Conservation (phyloP, 2,113 vertebrate species). For the Acrocephalus arundinaceus region DNA sequence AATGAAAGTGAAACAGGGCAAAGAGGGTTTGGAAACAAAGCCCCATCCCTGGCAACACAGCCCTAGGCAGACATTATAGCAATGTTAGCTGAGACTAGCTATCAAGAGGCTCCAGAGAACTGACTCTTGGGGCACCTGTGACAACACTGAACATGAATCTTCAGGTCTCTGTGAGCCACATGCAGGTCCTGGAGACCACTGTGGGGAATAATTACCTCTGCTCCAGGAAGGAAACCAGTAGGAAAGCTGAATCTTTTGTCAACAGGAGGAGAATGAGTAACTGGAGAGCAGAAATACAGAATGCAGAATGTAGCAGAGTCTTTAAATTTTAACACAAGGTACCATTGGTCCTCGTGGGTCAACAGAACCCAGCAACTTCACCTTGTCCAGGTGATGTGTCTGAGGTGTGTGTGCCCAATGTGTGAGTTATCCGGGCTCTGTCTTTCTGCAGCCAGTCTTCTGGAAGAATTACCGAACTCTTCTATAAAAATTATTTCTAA, state of each 20-base stretch:
- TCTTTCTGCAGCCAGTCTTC: not conserved
- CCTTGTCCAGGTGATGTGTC: not conserved
- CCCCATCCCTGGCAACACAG: not conserved
- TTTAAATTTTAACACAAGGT: not conserved
- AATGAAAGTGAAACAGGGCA: not conserved
- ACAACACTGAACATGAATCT: not conserved
- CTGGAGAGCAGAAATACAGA: not conserved
- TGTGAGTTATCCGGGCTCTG: not conserved
- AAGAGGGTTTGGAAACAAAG: not conserved
- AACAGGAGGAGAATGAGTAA: not conserved
- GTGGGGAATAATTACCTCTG: not conserved
- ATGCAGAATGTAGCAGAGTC: not conserved
- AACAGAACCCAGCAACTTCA: not conserved
- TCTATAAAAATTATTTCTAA: not conserved
- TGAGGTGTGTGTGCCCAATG: not conserved
- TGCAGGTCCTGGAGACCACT: not conserved
- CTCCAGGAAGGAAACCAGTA: not conserved
- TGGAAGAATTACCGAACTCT: conserved; percentile 14
- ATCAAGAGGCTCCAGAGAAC: not conserved
- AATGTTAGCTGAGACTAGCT: not conserved
- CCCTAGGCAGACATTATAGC: not conserved
- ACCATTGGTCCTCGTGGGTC: not conserved
- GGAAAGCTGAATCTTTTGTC: not conserved
- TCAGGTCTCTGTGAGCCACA: not conserved
- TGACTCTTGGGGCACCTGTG: not conserved